Conservation (phyloP, 2,888 invertebrate genomes). For the Brachylomia viminalis region DNA sequence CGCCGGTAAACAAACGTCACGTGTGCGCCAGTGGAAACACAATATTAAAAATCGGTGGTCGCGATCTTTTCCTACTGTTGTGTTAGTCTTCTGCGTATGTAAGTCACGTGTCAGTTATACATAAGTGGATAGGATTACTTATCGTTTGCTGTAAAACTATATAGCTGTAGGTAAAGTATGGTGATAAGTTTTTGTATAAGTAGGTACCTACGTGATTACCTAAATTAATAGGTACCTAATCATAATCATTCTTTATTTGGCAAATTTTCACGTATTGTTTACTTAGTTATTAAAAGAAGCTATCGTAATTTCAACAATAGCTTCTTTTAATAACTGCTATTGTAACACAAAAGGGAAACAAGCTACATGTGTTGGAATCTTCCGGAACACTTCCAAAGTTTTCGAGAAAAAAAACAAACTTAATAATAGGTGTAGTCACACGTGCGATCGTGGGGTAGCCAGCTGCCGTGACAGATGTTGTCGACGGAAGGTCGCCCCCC, state of each 20-base stretch:
- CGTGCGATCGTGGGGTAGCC: conserved; percentile 83
- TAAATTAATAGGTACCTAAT: conserved; percentile 18
- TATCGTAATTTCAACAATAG: neutral
- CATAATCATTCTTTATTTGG: conserved; percentile 34
- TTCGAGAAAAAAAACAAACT: conserved; percentile 76
- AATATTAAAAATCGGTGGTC: conserved; percentile 72
- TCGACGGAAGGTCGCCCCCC: conserved; percentile 78
- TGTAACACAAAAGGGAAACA: conserved; percentile 19
- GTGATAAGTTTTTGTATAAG: conserved; percentile 45
- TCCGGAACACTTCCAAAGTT: conserved; percentile 78
- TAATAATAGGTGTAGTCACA: conserved; percentile 88
- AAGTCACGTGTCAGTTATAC: conserved; percentile 62
- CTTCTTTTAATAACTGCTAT: conserved; percentile 28
- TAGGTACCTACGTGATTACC: conserved; percentile 48
- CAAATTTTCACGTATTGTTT: conserved; percentile 8
- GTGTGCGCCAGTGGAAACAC: conserved; percentile 73
- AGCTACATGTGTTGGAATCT: conserved; percentile 67
- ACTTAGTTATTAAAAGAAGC: too few relatives aligned
- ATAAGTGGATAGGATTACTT: conserved; percentile 57
- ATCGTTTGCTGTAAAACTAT: conserved; percentile 46
- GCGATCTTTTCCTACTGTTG: conserved; percentile 70
- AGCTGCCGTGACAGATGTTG: conserved; percentile 89
- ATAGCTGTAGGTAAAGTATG: neutral
- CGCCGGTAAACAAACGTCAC: conserved; percentile 87
- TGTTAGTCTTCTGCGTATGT: conserved; percentile 64